Conservation (phyloP, 2,113 vertebrate genomes). For the Erythrolamprus reginae region DNA sequence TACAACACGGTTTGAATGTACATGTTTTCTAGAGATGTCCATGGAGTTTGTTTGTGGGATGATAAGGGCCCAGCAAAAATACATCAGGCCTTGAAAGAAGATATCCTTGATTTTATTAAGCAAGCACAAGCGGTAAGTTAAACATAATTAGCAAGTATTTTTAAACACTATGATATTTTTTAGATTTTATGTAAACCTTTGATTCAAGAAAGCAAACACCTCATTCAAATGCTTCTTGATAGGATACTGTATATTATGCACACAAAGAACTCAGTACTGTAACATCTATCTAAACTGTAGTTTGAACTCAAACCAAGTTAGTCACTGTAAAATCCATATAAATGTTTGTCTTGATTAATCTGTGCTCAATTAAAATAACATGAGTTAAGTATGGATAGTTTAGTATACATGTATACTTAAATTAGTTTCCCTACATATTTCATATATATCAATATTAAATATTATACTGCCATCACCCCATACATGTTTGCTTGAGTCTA, state of each 20-base stretch:
- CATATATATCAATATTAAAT: background rate
- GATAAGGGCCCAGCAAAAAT: constrained; percentile 99
- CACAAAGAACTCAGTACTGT: background rate
- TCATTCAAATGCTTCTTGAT: background rate
- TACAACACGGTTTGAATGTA: background rate
- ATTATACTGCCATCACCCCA: background rate
- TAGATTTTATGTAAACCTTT: background rate
- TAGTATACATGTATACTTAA: background rate
- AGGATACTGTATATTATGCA: constrained; percentile 21
- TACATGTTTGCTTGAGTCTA: background rate
- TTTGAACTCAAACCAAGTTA: background rate
- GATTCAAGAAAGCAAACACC: background rate
- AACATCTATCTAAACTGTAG: background rate
- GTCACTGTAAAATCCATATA: background rate
- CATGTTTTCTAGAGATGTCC: constrained; percentile 83
- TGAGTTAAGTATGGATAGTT: background rate
- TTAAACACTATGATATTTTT: constrained; percentile 5
- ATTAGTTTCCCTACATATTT: background rate
- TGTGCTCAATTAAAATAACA: background rate
- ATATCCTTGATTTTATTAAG: constrained; percentile 98
- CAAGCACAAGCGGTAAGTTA: constrained; percentile 95
- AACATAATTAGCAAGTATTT: constrained; percentile 16
- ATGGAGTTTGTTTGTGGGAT: constrained; percentile 97
- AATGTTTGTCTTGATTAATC: background rate
- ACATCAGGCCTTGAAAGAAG: constrained; percentile 98